Percentiles rank a stretch among this genome's conserved stretches.
Conservation (phyloP, 2,113 vertebrate genomes). For the Engraulis encrasicolus region DNA sequence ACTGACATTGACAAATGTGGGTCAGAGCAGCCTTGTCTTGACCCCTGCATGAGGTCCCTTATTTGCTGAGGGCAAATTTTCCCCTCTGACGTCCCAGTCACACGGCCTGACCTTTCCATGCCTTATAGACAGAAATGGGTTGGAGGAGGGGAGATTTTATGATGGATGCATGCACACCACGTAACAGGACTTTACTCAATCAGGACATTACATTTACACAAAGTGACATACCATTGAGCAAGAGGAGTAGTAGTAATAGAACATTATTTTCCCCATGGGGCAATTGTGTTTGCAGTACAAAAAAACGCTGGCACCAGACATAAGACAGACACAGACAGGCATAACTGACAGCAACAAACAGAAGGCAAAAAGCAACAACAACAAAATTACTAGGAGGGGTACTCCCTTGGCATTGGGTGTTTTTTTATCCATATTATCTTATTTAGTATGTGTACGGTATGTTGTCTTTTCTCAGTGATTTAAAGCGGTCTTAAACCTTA, state of each 20-base stretch:
- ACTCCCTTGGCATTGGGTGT: no score
- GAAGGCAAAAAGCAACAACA: no score
- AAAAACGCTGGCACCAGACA: no score
- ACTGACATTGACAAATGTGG: constrained; percentile 15
- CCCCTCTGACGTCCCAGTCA: background rate
- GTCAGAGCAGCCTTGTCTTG: background rate
- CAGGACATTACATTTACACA: no score
- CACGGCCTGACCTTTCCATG: background rate
- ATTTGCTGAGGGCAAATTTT: constrained; percentile 3
- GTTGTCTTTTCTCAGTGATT: background rate
- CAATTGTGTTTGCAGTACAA: no score
- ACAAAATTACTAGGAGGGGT: no score
- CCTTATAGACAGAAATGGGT: background rate
- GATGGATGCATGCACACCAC: background rate
- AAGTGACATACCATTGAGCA: background rate
- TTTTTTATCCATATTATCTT: background rate
- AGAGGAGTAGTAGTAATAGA: background rate
- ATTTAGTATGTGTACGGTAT: background rate
- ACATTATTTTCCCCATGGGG: background rate
- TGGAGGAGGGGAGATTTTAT: background rate
- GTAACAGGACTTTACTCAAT: background rate
- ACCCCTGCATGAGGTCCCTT: background rate
- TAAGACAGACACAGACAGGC: no score
- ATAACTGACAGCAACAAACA: no score
- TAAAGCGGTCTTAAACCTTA: background rate